Base-by-base conservation (phyloP, 2,113 vertebrate species). In the Clarias magur region DNA sequence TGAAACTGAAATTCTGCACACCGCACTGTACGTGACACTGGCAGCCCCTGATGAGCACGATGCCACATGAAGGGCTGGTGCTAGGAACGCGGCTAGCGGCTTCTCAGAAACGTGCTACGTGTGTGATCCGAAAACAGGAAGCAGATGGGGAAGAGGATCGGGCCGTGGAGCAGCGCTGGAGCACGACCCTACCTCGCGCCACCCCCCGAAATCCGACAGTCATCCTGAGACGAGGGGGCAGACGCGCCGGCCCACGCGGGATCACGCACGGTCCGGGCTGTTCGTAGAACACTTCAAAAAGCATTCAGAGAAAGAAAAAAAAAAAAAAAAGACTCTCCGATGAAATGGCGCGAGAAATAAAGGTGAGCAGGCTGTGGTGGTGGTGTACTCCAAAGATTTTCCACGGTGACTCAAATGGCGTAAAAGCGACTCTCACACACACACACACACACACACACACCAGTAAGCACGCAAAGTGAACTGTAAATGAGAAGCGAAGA, bases 101-200 rank as follows among this genome's bases (percentile, higher is more conserved):
- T 91, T 89, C 90, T 89, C 62, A 89, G 87, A 91, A 91, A 87
- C 10, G 38, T 53, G 30, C 68, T 48, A 84, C 59, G 2, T n/a
- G 79, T 80, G 56, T 13, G 17, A 80, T 72, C 6, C 25, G 80
- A 83, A 80, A 34, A 82, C 82, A 90, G 86, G 88, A 88, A 89
- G 85, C 90, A 91, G 84, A 85, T 87, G 85, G 57, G 65, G 62
- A 88, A 76, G 48, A 89, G 79, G 56, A 80, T 30, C 27, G n/a
- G 54, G 13, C 57, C 8, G 48, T 84, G 56, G 48, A 86, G 59
- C n/a, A 4, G 25, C n/a, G 57, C 4, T 54, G 86, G 80, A 73
- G 86, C 19, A 34, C 27, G 54, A 82, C 86, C 70, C 80, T 48
- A 53, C 63, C 76, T 81, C 65, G 11, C 21, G 9, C 12, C 34